Base-by-base conservation (phyloP, 2,113 vertebrate genomes). In the Rhinoptilus africanus region DNA sequence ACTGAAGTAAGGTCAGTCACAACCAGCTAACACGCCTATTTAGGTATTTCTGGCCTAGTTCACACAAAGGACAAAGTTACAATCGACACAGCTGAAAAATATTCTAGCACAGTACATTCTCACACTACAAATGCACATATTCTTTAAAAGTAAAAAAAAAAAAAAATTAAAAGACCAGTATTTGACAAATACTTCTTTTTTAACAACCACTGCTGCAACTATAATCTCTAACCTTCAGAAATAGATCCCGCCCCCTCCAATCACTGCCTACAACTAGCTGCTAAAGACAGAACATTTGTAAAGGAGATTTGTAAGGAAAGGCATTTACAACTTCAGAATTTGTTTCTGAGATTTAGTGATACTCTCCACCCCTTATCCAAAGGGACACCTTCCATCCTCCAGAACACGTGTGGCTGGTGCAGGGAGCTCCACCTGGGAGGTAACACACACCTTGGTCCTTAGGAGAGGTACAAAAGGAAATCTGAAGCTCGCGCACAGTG, bases 341-440 rank as follows among this genome's bases (percentile, higher is more conserved):
- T 63, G 48, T 14, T 74, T 74, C 12, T 53, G 39, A 60, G 50
- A 43, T 17, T 32, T 10, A 32, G 41, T 19, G 30, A 66, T 43
- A 16, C 1, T 41, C 28, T 47, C 74, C 18, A 47, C 34, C 14
- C 35, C 23, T 74, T 51, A 43, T 15, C 63, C 62, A 64, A 24
- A 62, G 43, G 7, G 27, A 43, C n/a, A 53, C 32, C 64, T 67
- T n/a, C 19, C 47, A 37, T 37, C 51, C 57, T 67, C 53, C 30
- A 21, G 34, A 63, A 45, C 14, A 12, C 0, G 8, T 20, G 7
- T 1, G 9, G 54, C 7, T 43, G 6, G 1, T 24, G 27, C 21
- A 43, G 22, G 17, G 30, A 75, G n/a, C 83, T 57, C 51, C 22
- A 7, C 1, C 32, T 9, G 32, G 4, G 43, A 45, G 47, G 19